Base-by-base conservation (phyloP, 1,140 invertebrate species). In the Zaprionus ghesquierei region DNA sequence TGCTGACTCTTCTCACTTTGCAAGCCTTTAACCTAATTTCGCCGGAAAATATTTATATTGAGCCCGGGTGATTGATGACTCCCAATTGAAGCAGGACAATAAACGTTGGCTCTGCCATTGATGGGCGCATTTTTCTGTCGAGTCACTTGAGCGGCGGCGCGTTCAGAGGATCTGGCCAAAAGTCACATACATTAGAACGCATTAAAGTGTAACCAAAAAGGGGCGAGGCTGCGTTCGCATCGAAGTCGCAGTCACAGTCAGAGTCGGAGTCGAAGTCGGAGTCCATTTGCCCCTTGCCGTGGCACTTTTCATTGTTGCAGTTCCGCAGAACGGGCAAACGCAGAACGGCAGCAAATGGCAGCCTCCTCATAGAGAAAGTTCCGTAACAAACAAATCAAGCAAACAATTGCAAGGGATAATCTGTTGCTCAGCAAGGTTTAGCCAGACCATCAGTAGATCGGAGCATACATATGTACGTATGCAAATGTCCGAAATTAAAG, bases 151-250 rank as follows among this genome's bases (percentile, higher is more conserved):
- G 23, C 44, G 63, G 49, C 81, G 81, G 72, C 80, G 58, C 50
- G 61, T 66, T 54, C 55, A 38, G 69, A 62, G 75, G 79, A 85
- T 75, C 78, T 71, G 71, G 61, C 29, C 79, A 89, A 90, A 90
- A 90, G 86, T 90, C 87, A 90, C 81, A 90, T 90, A 90, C 87
- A 90, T 90, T 90, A 90, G 86, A 90, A 86, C 87, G 86, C 81
- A 82, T 90, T 90, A 90, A 90, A 90, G 66, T 80, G 81, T 90
- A 79, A 90, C 81, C 81, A 82, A 78, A 81, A 82, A 70, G 79
- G 69, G 74, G 77, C 84, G 79, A 69, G 62, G 22, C 66, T 50
- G 33, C 20, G 41, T 8, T 15, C 35, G 35, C 72, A 69, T 33
- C 51, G 60, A 38, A 56, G 58, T 25, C 44, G 15, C 73, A 68